Evolutionary conservation across 1,140 invertebrate genomes (phyloP).

Genomic region (Melipona quadrifasciata): DNA sequence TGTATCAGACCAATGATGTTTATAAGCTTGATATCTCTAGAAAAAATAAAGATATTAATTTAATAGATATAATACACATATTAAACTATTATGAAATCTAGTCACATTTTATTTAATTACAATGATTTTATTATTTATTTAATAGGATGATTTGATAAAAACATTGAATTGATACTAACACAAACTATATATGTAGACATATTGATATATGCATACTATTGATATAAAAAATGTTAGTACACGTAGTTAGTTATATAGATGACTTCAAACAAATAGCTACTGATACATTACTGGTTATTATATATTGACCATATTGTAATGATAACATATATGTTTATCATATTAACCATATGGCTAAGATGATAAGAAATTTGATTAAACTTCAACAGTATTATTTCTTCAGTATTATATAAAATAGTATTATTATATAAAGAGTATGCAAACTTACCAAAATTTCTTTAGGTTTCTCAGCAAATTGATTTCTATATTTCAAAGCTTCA

Average conservation of each 20-base stretch:
- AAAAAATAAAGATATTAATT: slow-evolving; percentile 69
- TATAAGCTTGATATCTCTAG: slow-evolving; percentile 94
- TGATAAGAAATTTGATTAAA: slow-evolving; percentile 34
- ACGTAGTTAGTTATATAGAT: neutral
- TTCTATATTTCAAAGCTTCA: slow-evolving; percentile 92
- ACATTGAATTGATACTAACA: neutral
- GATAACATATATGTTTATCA: slow-evolving; percentile 23
- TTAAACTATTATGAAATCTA: no score
- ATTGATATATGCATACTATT: neutral
- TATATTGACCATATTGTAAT: slow-evolving; percentile 35
- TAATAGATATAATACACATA: neutral
- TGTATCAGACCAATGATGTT: slow-evolving; percentile 97
- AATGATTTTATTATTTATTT: neutral
- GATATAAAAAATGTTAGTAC: neutral
- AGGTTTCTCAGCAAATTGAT: slow-evolving; percentile 90
- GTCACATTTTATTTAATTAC: neutral
- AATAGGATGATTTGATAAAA: neutral
- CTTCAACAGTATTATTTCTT: neutral
- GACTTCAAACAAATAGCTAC: neutral
- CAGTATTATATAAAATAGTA: neutral
- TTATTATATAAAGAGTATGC: slow-evolving; percentile 5
- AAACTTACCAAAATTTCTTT: slow-evolving; percentile 87
- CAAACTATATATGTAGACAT: neutral
- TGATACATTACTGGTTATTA: neutral
- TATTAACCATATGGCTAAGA: slow-evolving; percentile 43